A percentile compares a stretch with the other conserved stretches of the same genome.
Evolutionary conservation across 2,888 invertebrate genomes (phyloP).

Genomic region (Nineta flava): DNA sequence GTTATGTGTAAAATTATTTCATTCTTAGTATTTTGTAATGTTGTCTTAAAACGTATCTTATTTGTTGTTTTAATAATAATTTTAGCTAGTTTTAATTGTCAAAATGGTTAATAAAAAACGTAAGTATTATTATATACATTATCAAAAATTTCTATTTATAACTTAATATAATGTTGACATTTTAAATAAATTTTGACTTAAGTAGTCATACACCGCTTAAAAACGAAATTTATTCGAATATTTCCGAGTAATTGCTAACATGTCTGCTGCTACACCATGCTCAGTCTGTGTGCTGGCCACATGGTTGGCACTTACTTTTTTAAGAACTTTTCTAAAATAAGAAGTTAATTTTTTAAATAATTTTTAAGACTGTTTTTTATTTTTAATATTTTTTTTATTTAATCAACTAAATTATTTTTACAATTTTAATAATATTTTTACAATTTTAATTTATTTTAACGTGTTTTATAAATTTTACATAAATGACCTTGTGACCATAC

Average conservation of each 20-base stretch:
- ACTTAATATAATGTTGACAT: neutral
- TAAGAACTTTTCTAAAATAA: constrained; percentile 16
- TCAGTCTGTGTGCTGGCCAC: constrained; percentile 26
- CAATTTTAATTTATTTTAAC: neutral
- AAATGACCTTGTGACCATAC: constrained; percentile 1
- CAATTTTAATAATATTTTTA: neutral
- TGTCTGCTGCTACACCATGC: constrained; percentile 12
- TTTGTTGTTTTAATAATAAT: neutral
- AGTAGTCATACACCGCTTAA: neutral
- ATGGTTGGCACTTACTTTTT: constrained; percentile 31
- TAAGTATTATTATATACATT: neutral
- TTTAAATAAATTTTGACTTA: constrained; percentile 1
- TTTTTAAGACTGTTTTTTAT: constrained; percentile 5
- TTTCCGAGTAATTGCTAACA: constrained; percentile 9
- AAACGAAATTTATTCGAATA: constrained; percentile 1
- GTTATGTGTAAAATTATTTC: neutral
- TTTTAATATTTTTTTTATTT: constrained; percentile 1
- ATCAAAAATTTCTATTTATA: neutral
- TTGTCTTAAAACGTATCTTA: neutral
- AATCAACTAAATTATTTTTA: neutral
- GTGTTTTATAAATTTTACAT: neutral
- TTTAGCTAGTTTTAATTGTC: neutral
- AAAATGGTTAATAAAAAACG: neutral
- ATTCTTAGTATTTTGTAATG: too few species aligned
- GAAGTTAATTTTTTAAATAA: constrained; percentile 5